Evolutionary conservation across 2,888 invertebrate genomes (phyloP), one percentile per base, ranked within the genome.

Genomic region (Apamea epomidion): DNA sequence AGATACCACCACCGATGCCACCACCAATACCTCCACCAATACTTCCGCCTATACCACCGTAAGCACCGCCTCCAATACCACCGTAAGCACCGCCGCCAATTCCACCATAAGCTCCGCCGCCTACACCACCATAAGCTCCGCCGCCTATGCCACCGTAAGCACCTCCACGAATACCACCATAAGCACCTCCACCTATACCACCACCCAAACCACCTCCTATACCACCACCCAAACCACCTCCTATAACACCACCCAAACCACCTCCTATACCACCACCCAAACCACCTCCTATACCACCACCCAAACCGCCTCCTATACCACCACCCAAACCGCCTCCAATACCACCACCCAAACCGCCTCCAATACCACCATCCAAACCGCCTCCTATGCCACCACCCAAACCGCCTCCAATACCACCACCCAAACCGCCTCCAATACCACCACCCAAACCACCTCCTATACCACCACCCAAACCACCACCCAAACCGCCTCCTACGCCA

Each of bases 1-100:
- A 77, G 0, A 74, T 10, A 65, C 77, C 77, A 64, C 21, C 77
- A 25, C 74, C 74, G 18, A 76, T 10, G 10, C 71, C 71, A 18
- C 18, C 70, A 25, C 70, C 69, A 21, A 70, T 48, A 48, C 14
- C 7, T 21, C 73, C 73, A 5, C 76, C 77, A 21, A 48, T 29
- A 29, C 14, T 7, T 14, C 73, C 73, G 8, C 76, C 77, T 2
- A 64, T 1, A 18, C 79, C 69, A 14, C 42, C 71, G 0, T 25
- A 0, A 12, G 7, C 29, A 0, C 48, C 67, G 1, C 67, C 67
- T 0, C 7, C 7, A 0, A 18, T 2, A 29, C n/a, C 69, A 25
- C 32, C 71, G 0, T 25, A 0, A n/a, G 18, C 3, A 0, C 73
- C 73, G 0, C 72, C 73, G 3, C 51, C n/a, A 0, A 60, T 0